Base-by-base conservation (phyloP, 1,140 invertebrate species). In the Lethrus apterus region DNA sequence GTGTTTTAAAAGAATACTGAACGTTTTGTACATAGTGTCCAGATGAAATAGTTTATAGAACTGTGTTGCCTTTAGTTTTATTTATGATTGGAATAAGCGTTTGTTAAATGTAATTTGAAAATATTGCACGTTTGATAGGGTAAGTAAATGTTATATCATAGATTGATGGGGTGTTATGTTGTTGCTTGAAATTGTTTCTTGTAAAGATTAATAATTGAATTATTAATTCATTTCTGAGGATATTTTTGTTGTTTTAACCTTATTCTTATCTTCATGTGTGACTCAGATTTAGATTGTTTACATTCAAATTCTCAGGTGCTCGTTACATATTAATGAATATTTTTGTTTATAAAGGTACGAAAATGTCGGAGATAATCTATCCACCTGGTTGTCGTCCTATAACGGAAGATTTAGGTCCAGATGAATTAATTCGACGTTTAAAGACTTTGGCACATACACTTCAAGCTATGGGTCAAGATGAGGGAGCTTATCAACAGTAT, bases 391-490 rank as follows among this genome's bases (percentile, higher is more conserved):
- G 88, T 69, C 79, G 86, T 57, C 84, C 88, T 52, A 81, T 97
- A 44, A 85, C 80, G 50, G 92, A 95, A 68, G 93, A 96, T 72
- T 72, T 97, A 33, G 88, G 89, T 46, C 84, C 91, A 21, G 93
- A 98, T 77, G 94, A 98, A 69, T 73, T 98, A 30, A 93, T 97
- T 56, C 75, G 91, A 50, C 78, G 94, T 63, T 76, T 97, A 11
- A 97, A 97, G 80, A 85, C 89, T 21, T 68, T 96, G 51, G 90
- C 93, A 9, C 87, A 94, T 63, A 92, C 90, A 0, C 78, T 97
- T 46, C 93, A 97, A 76, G 91, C 92, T 32, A 91, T 98, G 84
- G 91, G 89, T 15, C 93, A 98, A 71, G 89, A 93, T 75, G 91
- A 93, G 68, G 89, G 90, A 63, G 88, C 86, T 65, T 89, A 95